Base-by-base conservation (phyloP, 2,888 invertebrate species). In the Leucozona laternaria region DNA sequence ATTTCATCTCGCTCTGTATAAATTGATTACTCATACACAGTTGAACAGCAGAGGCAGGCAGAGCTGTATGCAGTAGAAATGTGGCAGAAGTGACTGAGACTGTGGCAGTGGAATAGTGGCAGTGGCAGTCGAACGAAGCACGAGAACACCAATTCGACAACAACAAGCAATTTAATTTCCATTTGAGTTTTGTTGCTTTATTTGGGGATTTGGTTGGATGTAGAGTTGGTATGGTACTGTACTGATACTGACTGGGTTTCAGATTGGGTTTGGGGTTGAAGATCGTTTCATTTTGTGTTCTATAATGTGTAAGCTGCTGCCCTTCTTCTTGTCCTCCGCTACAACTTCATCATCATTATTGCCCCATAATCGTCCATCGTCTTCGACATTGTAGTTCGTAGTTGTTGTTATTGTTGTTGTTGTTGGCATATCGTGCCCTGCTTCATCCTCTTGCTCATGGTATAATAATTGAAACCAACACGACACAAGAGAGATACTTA, bases 1-100 rank as follows among this genome's bases (percentile, higher is more conserved):
- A 57, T 71, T 31, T n/a, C 4, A n/a, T n/a, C n/a, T n/a, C n/a
- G n/a, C 8, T 57, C 25, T 66, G 68, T 76, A 62, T 78, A 76
- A 62, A 77, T 83, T 78, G 81, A 86, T 84, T 80, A 83, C 87
- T 88, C 84, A 88, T 88, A 86, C 82, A 87, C 58, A 76, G 55
- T 81, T 68, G 60, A 60, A 58, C 58, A 60, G 60, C 50, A 73
- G 22, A 25, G 37, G 55, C 25, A 17, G 53, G 17, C 15, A 22
- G 62, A 43, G n/a, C 31, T 25, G 48, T 20, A 55, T 31, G 31
- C 31, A 3, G 25, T 25, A 25, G 31, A 31, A 15, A 40, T 28
- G 60, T 60, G 40, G 34, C 22, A 62, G 40, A 25, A 62, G 28
- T 31, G 31, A 31, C 8, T 40, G 28, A 17, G 31, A 31, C n/a